A percentile compares a stretch with the other conserved stretches of the same genome.
Evolutionary conservation across 2,113 vertebrate species (phyloP).

Genomic region (Galbula dea): DNA sequence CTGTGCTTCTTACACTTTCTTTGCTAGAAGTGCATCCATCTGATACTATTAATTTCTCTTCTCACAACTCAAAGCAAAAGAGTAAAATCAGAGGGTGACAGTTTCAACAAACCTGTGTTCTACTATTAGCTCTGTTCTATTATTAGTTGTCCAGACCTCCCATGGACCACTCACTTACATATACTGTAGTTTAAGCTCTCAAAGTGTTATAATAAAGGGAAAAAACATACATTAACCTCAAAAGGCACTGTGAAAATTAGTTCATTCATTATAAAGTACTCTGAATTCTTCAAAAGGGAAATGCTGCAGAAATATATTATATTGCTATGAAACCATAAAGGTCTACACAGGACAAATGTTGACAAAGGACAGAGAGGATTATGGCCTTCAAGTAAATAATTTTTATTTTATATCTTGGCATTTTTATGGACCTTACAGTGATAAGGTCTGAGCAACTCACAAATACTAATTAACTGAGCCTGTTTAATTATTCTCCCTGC

Average conservation of each 20-base stretch:
- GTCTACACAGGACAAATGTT: not conserved
- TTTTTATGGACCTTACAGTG: conserved; percentile 38
- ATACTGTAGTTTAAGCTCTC: not conserved
- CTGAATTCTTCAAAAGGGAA: not conserved
- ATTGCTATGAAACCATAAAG: not conserved
- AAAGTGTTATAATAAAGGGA: not conserved
- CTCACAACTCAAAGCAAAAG: not conserved
- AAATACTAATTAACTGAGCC: conserved; percentile 52
- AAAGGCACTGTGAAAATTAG: not conserved
- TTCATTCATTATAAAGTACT: not conserved
- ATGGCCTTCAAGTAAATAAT: not conserved
- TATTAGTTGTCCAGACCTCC: not conserved
- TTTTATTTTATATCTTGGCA: conserved; percentile 10
- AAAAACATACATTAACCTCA: not conserved
- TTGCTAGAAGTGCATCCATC: not conserved
- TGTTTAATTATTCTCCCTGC: conserved; percentile 39
- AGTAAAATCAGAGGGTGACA: not conserved
- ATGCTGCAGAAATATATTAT: not conserved
- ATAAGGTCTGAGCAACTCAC: conserved; percentile 19
- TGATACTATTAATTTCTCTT: not conserved
- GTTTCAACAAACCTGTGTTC: not conserved
- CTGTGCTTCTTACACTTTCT: not conserved
- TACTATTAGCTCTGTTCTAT: not conserved
- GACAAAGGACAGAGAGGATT: conserved; percentile 18
- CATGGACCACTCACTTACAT: not conserved